Conservation (phyloP, 2,113 vertebrate species). For the Gavia stellata region DNA sequence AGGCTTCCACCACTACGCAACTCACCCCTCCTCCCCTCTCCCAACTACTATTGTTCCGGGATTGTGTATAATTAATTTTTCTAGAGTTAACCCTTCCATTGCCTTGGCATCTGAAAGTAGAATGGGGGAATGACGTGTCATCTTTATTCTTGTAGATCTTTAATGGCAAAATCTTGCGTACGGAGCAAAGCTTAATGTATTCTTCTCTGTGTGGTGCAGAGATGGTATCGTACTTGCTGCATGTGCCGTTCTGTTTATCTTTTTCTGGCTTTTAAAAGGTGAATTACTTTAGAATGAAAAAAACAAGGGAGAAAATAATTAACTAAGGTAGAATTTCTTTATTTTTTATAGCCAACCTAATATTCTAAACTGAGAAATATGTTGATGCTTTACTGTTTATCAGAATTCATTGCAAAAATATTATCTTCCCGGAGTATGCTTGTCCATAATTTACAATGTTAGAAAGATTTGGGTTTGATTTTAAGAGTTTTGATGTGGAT, state of each 20-base stretch:
- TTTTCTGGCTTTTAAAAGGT: neutral
- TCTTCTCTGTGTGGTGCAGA: neutral
- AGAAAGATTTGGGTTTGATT: neutral
- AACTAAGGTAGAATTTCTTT: neutral
- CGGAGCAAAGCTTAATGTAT: neutral
- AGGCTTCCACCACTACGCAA: neutral
- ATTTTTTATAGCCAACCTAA: neutral
- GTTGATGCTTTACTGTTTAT: neutral
- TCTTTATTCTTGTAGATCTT: neutral
- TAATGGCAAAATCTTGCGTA: neutral
- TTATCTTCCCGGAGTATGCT: neutral
- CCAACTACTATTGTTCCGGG: conserved; percentile 12
- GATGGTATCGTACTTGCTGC: neutral
- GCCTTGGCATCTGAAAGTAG: neutral
- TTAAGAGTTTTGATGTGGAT: neutral
- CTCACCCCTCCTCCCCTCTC: neutral
- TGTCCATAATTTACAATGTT: neutral
- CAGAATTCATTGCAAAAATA: neutral
- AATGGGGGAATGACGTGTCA: neutral
- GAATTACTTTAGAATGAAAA: neutral
- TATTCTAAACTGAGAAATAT: neutral
- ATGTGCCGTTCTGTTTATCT: neutral
- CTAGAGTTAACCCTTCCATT: conserved; percentile 6
- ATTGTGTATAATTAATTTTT: conserved; percentile 29
- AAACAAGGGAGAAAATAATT: neutral